These are phyloP conservation scores for Trogon surrucura DNA, from an alignment of 2,113 vertebrate genomes.

Conservation along the genomic window DNA sequence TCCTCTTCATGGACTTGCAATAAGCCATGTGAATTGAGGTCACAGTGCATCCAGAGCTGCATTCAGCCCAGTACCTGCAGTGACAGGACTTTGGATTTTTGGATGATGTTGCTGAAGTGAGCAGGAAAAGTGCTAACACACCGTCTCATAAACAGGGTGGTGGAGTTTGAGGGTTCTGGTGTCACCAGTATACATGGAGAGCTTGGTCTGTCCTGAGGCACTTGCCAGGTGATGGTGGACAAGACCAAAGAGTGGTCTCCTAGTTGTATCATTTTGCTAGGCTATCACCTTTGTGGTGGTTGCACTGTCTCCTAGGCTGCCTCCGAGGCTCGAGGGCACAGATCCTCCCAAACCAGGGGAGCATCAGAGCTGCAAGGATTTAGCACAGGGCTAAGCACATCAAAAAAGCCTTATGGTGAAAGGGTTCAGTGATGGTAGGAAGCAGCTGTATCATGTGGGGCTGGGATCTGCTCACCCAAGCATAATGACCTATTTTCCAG, in stretches of 20 bases:
- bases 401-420: neutral
- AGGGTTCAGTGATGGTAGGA: neutral
- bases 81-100: neutral
- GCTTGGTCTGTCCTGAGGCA: neutral
- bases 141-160: neutral
- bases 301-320: neutral
- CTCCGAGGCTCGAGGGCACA: neutral
- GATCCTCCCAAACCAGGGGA: neutral
- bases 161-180: neutral
- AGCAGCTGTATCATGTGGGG: constrained; percentile 53
- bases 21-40: neutral
- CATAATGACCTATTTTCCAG: constrained; percentile 73
- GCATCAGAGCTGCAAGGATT: neutral
- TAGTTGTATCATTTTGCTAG: neutral
- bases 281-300: neutral
- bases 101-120: neutral
- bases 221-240: neutral
- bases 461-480: constrained; percentile 56
- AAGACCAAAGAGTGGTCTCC: neutral
- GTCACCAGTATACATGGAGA: neutral
- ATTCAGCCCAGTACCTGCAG: neutral
- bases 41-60: neutral
- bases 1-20: neutral
- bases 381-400: neutral
- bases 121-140: neutral